Base-by-base conservation (phyloP, 1,140 invertebrate genomes). In the Drosophila cardini region DNA sequence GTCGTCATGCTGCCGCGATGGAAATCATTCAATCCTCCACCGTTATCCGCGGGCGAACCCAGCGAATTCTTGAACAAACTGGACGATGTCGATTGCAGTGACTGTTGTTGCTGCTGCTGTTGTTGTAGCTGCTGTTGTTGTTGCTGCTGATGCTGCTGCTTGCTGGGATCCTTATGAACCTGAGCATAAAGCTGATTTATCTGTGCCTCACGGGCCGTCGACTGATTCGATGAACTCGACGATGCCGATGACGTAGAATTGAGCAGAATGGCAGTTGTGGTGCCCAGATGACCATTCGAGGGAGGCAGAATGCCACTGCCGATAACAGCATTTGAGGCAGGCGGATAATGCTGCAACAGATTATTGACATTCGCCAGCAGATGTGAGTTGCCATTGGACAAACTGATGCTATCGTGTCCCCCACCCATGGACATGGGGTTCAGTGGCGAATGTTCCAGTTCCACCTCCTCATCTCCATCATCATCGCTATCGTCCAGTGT, bases 151-250 rank as follows among this genome's bases (percentile, higher is more conserved):
- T 83, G 82, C 67, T 86, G 80, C 18, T 91, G 86, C 70, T 91
- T 86, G 73, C 89, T 86, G 60, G 85, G 91, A 69, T 92, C 91
- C 74, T 92, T 92, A 64, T 92, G 91, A 16, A 92, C 91, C 69
- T 92, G 91, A 0, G 91, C 91, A 48, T 92, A 92, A 4, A 92
- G 75, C 53, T 92, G 89, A 72, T 92, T 92, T 43, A 92, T 92
- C 68, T 91, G 87, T 26, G 90, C 81, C 75, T 91, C 90, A 0
- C 90, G 87, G 8, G 90, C 78, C 26, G 84, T 80, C 8, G 89
- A 86, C 56, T 84, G 86, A 65, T 82, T 82, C 42, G 90, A 86
- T 9, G 87, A 79, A 48, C 78, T 83, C 60, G 90, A 86, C 48
- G 86, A 83, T 15, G 86, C 86, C 48, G 83, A 86, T 10, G 86